Evolutionary conservation across 2,888 invertebrate genomes (phyloP), one percentile per base, ranked within the genome.

Genomic region (Rhamnusium bicolor): DNA sequence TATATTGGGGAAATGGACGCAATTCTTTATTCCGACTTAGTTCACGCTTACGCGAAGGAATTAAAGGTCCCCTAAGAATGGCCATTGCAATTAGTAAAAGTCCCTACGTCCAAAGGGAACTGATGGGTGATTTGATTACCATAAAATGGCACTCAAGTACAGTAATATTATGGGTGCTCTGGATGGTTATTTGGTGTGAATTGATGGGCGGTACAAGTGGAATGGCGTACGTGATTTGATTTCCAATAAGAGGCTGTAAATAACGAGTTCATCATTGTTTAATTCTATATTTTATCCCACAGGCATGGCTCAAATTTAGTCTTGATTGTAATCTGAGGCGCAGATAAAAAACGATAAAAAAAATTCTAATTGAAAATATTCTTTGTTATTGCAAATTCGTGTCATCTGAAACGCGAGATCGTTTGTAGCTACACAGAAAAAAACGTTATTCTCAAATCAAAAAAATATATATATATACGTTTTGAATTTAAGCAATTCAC

Each of bases 101-200:
- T 72, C 80, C 76, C 65, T 62, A 21, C 67, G 51, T 72, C 67
- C 62, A 53, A 69, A 65, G 71, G 71, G 76, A 75, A 75, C 73
- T 71, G 75, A 79, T 75, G 80, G 74, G 73, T 79, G 81, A 83
- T 81, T 81, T 76, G 81, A 82, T 83, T 83, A 83, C 81, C 80
- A 81, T 79, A 80, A 81, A 81, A 81, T 80, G 77, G 76, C 74
- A 72, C 74, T 75, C 67, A 70, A 72, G 74, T 75, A 61, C 71
- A 69, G 77, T 74, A 75, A 77, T 76, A 75, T 60, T 51, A 58
- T 70, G 75, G 68, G 65, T 29, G 19, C 24, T 18, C 65, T 10
- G 51, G 53, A 65, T 19, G 40, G 71, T 69, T 68, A 71, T 80
- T 79, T 74, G 79, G 78, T 74, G 79, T 72, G 77, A 80, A 80